Evolutionary conservation across 2,113 vertebrate genomes (phyloP).

Genomic region (Pygoscelis antarcticus): DNA sequence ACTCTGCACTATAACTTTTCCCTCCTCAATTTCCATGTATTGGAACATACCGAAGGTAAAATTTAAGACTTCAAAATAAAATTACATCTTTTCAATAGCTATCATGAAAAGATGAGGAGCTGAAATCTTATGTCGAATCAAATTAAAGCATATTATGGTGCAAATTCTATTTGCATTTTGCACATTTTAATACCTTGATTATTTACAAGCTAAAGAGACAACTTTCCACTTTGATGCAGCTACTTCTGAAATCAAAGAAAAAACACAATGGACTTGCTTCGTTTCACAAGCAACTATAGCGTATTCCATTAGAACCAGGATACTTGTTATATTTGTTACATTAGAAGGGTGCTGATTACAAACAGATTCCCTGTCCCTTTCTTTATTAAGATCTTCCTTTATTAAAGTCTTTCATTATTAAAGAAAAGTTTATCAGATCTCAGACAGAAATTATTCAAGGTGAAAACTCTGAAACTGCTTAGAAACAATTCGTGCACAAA

Average conservation of each 20-base stretch:
- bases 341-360: background rate
- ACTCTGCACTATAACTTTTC: slow-evolving; percentile 55
- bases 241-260: background rate
- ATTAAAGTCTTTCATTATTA: background rate
- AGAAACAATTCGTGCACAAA: background rate
- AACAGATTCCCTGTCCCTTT: background rate
- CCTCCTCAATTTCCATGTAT: slow-evolving; percentile 58
- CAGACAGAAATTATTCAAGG: background rate
- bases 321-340: background rate
- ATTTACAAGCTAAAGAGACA: background rate
- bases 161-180: slow-evolving; percentile 41
- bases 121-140: slow-evolving; percentile 63
- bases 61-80: slow-evolving; percentile 75
- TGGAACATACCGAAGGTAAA: slow-evolving; percentile 56
- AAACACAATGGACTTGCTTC: background rate
- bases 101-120: slow-evolving; percentile 49
- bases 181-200: slow-evolving; percentile 10
- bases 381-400: background rate
- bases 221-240: background rate
- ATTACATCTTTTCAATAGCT: slow-evolving; percentile 66
- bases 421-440: background rate
- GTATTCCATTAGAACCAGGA: background rate
- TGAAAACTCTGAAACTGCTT: background rate
- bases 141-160: slow-evolving; percentile 41
- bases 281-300: background rate